phyloP scores from a whole-genome alignment of 2,888 invertebrate genomes.

The Lepidocyrtinus sp. region DNA sequence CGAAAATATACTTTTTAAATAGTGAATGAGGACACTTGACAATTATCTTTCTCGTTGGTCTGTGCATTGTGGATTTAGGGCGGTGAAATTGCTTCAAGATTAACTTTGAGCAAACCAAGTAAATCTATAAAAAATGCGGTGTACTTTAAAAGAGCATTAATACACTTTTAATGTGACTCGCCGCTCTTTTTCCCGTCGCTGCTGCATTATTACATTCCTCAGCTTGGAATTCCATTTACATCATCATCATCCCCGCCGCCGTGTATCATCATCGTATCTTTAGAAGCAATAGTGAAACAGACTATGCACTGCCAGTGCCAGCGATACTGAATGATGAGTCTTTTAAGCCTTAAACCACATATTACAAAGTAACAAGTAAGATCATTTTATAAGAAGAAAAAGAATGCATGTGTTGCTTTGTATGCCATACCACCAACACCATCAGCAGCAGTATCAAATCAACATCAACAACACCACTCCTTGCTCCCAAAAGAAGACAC shows the following conservation, averaged over 20 bases:
- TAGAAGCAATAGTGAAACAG: neutral
- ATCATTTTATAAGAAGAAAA: neutral
- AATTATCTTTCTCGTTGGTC: too few species aligned
- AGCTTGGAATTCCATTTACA: conserved; percentile 46
- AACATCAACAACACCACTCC: neutral
- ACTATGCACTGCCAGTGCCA: neutral
- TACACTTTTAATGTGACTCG: neutral
- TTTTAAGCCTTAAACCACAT: neutral
- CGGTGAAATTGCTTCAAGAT: too few species aligned
- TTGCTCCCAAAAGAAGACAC: conserved; percentile 7
- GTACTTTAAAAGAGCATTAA: too few species aligned
- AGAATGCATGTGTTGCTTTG: neutral
- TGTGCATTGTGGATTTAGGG: too few species aligned
- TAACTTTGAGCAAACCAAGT: too few species aligned
- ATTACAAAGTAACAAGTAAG: neutral
- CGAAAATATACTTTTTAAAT: too few species aligned
- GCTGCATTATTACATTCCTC: conserved; percentile 24
- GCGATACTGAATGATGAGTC: neutral
- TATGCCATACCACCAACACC: conserved; percentile 2
- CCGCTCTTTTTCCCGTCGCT: neutral
- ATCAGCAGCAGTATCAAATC: neutral
- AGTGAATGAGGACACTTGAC: too few species aligned
- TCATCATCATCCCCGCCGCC: conserved; percentile 6
- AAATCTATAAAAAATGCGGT: too few species aligned
- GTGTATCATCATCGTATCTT: conserved; percentile 7